phyloP scores from a whole-genome alignment of 2,888 invertebrate genomes.

The Bombylius discolor region DNA sequence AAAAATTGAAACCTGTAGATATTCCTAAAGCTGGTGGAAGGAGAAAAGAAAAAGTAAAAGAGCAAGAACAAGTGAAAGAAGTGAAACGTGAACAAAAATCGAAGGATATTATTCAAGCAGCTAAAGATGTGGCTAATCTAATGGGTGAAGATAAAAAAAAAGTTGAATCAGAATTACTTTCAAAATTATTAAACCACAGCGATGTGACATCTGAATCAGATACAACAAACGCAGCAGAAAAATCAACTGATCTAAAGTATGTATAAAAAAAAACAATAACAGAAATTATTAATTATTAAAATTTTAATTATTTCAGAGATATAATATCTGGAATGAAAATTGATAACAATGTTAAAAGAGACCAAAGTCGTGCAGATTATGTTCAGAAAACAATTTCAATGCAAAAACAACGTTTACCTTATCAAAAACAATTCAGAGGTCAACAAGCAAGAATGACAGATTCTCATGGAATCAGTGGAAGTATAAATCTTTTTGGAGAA shows the following conservation, averaged over 20 bases:
- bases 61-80: conserved; percentile 8
- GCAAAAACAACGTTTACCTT: not conserved
- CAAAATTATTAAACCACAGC: conserved; percentile 45
- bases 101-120: conserved; percentile 40
- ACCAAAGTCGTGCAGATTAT: conserved; percentile 27
- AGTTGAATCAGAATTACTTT: conserved; percentile 60
- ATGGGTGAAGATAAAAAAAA: conserved; percentile 46
- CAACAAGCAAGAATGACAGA: not conserved
- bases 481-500: conserved; percentile 49
- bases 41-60: not conserved
- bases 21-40: conserved; percentile 28
- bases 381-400: conserved; percentile 30
- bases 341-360: conserved; percentile 38
- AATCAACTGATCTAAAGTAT: too few relatives aligned
- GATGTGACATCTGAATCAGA: too few relatives aligned
- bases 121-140: conserved; percentile 54
- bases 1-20: conserved; percentile 15
- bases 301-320: conserved; percentile 41
- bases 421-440: not conserved
- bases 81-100: conserved; percentile 15
- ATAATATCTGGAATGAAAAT: conserved; percentile 66
- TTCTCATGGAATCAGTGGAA: conserved; percentile 28
- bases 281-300: not conserved
- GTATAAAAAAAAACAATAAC: not conserved
- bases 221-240: too few relatives aligned